These are phyloP conservation scores for Eupithecia subfuscata DNA, from an alignment of 2,888 invertebrate species.

Conservation along the genomic window DNA sequence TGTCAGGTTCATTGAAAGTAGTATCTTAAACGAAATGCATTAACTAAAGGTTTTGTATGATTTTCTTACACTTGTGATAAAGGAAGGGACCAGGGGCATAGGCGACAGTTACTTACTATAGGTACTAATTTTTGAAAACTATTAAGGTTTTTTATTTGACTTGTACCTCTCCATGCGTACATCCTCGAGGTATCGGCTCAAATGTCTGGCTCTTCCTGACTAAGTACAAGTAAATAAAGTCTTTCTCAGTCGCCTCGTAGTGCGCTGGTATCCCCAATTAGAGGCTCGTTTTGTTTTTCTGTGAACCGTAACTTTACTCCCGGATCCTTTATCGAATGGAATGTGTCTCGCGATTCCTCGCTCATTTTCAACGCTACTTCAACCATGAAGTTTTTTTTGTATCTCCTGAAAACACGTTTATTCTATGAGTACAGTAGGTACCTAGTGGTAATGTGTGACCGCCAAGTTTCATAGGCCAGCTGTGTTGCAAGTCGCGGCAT, in stretches of 20 bases:
- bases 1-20: not conserved
- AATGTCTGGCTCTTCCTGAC: not conserved
- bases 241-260: not conserved
- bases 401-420: conserved; percentile 62
- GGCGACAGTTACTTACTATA: not conserved
- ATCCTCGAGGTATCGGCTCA: not conserved
- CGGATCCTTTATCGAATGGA: conserved; percentile 4
- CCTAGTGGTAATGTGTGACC: conserved; percentile 69
- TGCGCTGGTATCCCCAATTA: not conserved
- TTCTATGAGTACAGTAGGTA: conserved; percentile 53
- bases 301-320: not conserved
- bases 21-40: not conserved
- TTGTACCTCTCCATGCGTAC: too few relatives aligned
- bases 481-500: conserved; percentile 76
- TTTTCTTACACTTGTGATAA: not conserved
- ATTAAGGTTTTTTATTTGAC: too few relatives aligned
- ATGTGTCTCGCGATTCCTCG: conserved; percentile 42
- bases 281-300: not conserved
- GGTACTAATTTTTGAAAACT: too few relatives aligned
- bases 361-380: conserved; percentile 45
- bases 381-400: conserved; percentile 56
- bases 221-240: not conserved
- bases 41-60: not conserved
- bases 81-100: not conserved
- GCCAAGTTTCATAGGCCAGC: conserved; percentile 70